A percentile compares a stretch with the other conserved stretches of the same genome.
phyloP scores from a whole-genome alignment of 2,113 vertebrate species.

The Austrofundulus limnaeus region DNA sequence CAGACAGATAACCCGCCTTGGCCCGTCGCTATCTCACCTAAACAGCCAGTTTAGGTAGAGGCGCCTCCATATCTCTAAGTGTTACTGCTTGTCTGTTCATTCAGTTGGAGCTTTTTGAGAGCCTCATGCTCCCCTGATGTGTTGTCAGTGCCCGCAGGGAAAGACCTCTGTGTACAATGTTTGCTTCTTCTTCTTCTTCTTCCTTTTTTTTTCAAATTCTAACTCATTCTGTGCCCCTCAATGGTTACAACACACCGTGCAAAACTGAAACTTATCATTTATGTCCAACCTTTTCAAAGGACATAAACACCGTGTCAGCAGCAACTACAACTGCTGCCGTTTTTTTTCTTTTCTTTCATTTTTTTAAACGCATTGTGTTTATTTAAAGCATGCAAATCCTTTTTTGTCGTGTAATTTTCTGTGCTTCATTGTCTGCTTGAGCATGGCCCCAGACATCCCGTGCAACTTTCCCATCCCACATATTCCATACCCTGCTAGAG shows the following conservation, averaged over 20 bases:
- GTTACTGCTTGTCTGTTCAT: conserved; percentile 81
- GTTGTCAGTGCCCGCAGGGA: conserved; percentile 62
- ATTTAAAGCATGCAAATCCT: conserved; percentile 56
- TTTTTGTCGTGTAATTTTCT: conserved; percentile 40
- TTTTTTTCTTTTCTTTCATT: conserved; percentile 30
- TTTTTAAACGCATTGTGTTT: conserved; percentile 24
- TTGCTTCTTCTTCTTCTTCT: conserved; percentile 25
- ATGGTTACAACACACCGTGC: conserved; percentile 42
- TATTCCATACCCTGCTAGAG: conserved; percentile 28
- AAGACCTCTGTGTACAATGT: conserved; percentile 56
- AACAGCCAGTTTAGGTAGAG: conserved; percentile 65
- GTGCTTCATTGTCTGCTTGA: conserved; percentile 73
- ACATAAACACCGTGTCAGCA: conserved; percentile 38
- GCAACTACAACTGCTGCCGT: conserved; percentile 50
- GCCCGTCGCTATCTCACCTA: conserved; percentile 60
- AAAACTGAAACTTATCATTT: conserved; percentile 33
- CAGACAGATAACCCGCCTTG: conserved; percentile 51
- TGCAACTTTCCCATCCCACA: conserved; percentile 61
- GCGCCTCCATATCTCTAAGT: conserved; percentile 73
- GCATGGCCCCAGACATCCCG: conserved; percentile 75
- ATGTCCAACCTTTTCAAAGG: conserved; percentile 50
- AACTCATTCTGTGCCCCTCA: conserved; percentile 54
- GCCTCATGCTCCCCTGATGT: conserved; percentile 61
- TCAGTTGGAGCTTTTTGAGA: conserved; percentile 78
- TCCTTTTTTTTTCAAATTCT: conserved; percentile 29